Evolutionary conservation across 2,888 invertebrate species (phyloP).

Genomic region (Trichogramma evanescens): DNA sequence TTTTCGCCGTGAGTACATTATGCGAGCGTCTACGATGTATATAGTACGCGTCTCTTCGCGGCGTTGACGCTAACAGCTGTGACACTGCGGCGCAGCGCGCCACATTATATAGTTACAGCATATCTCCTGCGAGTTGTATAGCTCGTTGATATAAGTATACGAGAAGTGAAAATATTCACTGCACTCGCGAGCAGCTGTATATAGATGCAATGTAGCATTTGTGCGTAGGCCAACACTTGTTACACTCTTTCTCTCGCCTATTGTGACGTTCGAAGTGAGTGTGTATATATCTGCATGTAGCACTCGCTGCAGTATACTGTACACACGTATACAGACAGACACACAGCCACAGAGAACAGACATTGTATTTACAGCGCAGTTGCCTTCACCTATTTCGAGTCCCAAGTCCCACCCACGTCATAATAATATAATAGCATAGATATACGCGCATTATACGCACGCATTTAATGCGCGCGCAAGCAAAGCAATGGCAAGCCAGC

Average conservation of each 20-base stretch:
- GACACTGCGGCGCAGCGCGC: too few species aligned
- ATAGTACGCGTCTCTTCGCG: too few species aligned
- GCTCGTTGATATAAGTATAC: constrained; percentile 11
- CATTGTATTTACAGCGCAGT: constrained; percentile 13
- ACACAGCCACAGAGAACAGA: too few species aligned
- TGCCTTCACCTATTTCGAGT: constrained; percentile 41
- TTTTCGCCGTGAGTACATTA: too few species aligned
- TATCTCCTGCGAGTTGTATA: constrained; percentile 26
- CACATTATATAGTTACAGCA: background rate
- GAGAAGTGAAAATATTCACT: background rate
- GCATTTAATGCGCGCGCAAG: too few species aligned
- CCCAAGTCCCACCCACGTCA: constrained; percentile 36
- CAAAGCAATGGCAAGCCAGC: too few species aligned
- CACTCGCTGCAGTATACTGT: too few species aligned
- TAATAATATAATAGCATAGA: constrained; percentile 16
- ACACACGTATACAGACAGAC: too few species aligned
- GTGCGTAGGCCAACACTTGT: constrained; percentile 40
- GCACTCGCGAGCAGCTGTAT: constrained; percentile 17
- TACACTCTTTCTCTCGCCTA: constrained; percentile 26
- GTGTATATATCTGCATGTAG: too few species aligned
- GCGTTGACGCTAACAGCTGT: too few species aligned
- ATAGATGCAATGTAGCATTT: background rate
- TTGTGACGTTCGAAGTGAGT: constrained; percentile 29
- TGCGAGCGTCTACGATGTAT: too few species aligned
- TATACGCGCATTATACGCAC: too few species aligned